Evolutionary conservation across 1,140 invertebrate genomes (phyloP).

Genomic region (Drosophila ficusphila): DNA sequence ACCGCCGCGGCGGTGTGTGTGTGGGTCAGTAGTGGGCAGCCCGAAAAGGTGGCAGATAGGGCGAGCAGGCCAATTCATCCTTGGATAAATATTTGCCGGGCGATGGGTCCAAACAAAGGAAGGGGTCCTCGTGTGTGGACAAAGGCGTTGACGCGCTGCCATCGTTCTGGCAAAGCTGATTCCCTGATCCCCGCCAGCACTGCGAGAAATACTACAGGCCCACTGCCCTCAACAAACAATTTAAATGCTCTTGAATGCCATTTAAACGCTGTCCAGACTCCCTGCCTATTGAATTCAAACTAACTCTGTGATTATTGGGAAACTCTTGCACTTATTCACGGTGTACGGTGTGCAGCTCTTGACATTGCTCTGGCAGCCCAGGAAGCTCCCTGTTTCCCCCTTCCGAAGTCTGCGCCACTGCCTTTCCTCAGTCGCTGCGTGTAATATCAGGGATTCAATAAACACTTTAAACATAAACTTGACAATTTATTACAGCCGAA

Average conservation of each 20-base stretch:
- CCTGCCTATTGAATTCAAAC: no score
- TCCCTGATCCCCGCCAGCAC: constrained; percentile 7
- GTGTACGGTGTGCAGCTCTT: constrained; percentile 1
- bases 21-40: constrained; percentile 20
- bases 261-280: no score
- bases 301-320: no score
- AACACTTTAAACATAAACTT: constrained; percentile 82
- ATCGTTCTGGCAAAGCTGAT: constrained; percentile 15
- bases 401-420: neutral
- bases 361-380: neutral
- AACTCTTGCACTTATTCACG: no score
- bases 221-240: no score
- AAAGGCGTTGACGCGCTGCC: constrained; percentile 25
- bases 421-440: constrained; percentile 41
- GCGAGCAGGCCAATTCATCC: constrained; percentile 35
- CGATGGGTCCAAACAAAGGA: neutral
- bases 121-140: constrained; percentile 3
- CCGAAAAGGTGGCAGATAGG: neutral
- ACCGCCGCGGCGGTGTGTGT: constrained; percentile 6
- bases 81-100: constrained; percentile 38
- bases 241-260: no score
- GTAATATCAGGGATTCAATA: constrained; percentile 82
- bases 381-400: neutral
- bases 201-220: neutral
- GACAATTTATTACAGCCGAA: constrained; percentile 75